phyloP scores from a whole-genome alignment of 2,888 invertebrate species.

The Orthosia gracilis region DNA sequence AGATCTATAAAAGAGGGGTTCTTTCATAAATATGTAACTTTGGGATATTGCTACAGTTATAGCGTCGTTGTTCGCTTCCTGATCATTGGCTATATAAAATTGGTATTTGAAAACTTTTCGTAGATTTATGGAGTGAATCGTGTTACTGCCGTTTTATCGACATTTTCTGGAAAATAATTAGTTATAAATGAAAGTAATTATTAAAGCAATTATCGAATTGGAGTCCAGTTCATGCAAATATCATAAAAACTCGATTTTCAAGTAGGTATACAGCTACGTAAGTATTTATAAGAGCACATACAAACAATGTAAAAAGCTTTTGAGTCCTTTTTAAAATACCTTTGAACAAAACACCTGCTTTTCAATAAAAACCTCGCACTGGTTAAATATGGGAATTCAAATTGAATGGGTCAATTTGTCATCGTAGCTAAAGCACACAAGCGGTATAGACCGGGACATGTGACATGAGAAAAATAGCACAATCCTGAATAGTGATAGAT shows the following conservation, averaged over 20 bases:
- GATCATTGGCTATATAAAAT: constrained; percentile 75
- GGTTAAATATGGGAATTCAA: constrained; percentile 19
- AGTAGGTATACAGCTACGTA: not conserved
- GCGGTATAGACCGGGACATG: constrained; percentile 29
- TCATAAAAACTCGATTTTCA: not conserved
- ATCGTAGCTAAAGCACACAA: constrained; percentile 50
- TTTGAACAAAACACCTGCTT: not conserved
- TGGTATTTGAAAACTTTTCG: constrained; percentile 59
- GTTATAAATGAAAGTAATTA: not conserved
- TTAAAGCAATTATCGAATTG: no score
- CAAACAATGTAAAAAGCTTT: constrained; percentile 12
- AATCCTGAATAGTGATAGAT: constrained; percentile 48
- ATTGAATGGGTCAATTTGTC: constrained; percentile 51
- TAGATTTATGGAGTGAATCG: constrained; percentile 54
- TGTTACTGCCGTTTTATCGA: constrained; percentile 7
- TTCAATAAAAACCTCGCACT: not conserved
- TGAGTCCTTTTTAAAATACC: constrained; percentile 8
- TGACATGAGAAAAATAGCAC: constrained; percentile 48
- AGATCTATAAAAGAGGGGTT: constrained; percentile 76
- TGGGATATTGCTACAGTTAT: constrained; percentile 78
- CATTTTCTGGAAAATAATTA: not conserved
- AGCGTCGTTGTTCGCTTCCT: constrained; percentile 60
- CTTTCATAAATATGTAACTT: constrained; percentile 83
- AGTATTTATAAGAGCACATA: not conserved
- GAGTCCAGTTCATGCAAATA: not conserved